A percentile compares a stretch with the other conserved stretches of the same genome.
These are phyloP conservation scores for Hipparchia semele DNA, from an alignment of 2,888 invertebrate species.

Conservation along the genomic window DNA sequence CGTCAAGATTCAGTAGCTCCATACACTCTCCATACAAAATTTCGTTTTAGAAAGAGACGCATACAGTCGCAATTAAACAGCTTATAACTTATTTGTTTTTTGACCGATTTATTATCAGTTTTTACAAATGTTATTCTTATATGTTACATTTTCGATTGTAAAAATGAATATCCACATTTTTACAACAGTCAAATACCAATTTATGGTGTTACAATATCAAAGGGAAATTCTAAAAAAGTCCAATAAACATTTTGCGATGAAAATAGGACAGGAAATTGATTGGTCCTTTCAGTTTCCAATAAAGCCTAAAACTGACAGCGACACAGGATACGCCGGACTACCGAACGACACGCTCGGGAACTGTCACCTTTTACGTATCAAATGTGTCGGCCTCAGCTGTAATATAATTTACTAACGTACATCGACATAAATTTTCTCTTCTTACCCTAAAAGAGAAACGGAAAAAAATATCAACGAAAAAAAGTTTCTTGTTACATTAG, in stretches of 20 bases:
- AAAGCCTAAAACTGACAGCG: conserved; percentile 59
- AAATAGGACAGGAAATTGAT: conserved; percentile 66
- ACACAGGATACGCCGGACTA: conserved; percentile 51
- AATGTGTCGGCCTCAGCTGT: conserved; percentile 47
- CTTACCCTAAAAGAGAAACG: no score
- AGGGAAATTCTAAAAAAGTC: conserved; percentile 8
- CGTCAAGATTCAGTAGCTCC: no score
- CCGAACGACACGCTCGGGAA: conserved; percentile 56
- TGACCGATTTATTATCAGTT: no score
- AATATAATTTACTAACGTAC: conserved; percentile 17
- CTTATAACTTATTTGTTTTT: no score
- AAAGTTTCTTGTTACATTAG: background rate
- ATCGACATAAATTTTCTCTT: conserved; percentile 14
- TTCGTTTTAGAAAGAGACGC: no score
- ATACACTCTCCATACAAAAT: no score
- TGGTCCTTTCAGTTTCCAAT: conserved; percentile 63
- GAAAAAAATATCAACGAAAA: background rate
- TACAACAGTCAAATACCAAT: no score
- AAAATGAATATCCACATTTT: no score
- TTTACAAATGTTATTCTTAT: no score
- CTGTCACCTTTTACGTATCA: conserved; percentile 53
- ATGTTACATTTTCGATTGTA: no score
- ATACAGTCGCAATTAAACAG: no score
- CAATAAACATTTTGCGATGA: conserved; percentile 31
- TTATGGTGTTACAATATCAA: background rate